These are phyloP conservation scores for Paraescarpia echinospica DNA, from an alignment of 1,140 invertebrate species.

Conservation along the genomic window DNA sequence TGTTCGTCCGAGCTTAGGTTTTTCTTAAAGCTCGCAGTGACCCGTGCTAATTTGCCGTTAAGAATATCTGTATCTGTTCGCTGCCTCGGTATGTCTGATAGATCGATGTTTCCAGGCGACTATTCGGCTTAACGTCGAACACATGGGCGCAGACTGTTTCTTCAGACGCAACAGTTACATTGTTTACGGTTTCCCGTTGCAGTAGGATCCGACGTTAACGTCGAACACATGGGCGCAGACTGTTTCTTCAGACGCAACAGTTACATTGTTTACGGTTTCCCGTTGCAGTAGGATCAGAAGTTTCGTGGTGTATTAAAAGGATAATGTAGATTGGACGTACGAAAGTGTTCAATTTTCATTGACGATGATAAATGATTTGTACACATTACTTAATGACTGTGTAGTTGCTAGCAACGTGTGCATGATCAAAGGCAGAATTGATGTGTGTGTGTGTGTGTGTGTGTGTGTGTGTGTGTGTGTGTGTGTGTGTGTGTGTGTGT, in stretches of 20 bases:
- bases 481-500: conserved; percentile 23
- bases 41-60: neutral
- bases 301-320: neutral
- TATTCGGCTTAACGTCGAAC: neutral
- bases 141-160: neutral
- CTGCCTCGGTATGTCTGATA: neutral
- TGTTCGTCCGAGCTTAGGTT: neutral
- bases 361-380: no score
- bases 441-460: conserved; percentile 2
- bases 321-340: neutral
- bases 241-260: neutral
- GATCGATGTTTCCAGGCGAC: neutral
- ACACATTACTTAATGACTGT: neutral
- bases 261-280: neutral
- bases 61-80: neutral
- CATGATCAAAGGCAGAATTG: neutral
- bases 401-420: neutral
- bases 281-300: neutral
- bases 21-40: neutral
- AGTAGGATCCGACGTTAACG: no score
- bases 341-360: no score
- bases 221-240: neutral
- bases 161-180: neutral
- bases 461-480: conserved; percentile 21
- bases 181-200: neutral